Conservation (phyloP, 2,113 vertebrate genomes). For the Macrotis lagotis region DNA sequence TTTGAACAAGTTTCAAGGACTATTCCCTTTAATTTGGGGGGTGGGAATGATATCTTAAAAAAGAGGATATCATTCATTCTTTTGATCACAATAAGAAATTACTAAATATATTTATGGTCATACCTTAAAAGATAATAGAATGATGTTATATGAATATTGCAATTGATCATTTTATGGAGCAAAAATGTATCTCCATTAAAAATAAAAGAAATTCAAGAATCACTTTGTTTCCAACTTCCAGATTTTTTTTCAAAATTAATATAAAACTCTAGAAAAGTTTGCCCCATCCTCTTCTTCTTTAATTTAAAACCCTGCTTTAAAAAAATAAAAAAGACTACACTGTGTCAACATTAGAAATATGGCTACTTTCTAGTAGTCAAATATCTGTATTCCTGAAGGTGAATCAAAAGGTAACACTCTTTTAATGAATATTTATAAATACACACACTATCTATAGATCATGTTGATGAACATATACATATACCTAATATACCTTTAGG, state of each 20-base stretch:
- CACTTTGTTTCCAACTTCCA: background rate
- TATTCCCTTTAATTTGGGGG: no score
- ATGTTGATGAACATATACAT: background rate
- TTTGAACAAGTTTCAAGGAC: no score
- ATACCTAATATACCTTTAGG: background rate
- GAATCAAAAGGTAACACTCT: background rate
- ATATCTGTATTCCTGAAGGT: constrained; percentile 53
- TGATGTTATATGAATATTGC: background rate
- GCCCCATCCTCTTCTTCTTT: background rate
- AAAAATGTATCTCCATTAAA: background rate
- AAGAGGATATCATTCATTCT: background rate
- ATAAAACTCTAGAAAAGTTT: background rate
- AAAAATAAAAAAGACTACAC: background rate
- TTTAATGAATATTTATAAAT: background rate
- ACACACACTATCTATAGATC: background rate
- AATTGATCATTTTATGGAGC: background rate
- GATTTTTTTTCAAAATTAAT: background rate
- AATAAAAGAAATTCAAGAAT: background rate
- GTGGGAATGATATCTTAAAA: no score
- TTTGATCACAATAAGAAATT: background rate
- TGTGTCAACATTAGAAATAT: constrained; percentile 4
- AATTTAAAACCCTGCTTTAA: background rate
- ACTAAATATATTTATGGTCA: background rate
- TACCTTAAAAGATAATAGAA: background rate
- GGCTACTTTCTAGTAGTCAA: constrained; percentile 37